Evolutionary conservation across 2,113 vertebrate genomes (phyloP).

Genomic region (Puffinus mauretanicus): DNA sequence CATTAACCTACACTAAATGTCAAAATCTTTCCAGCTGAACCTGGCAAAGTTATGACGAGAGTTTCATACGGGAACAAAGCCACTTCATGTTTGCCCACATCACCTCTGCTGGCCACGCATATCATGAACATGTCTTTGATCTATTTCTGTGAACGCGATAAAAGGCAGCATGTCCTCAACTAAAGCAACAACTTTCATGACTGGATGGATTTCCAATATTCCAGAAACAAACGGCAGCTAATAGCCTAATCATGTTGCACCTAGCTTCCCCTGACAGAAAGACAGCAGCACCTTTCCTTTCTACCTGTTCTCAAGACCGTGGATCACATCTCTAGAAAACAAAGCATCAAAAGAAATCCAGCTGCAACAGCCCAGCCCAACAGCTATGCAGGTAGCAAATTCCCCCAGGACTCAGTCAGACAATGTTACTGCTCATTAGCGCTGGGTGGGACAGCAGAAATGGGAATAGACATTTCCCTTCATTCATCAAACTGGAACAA

Average conservation of each 20-base stretch:
- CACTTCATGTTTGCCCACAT: background rate
- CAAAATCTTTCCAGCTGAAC: background rate
- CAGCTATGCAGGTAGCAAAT: slow-evolving; percentile 26
- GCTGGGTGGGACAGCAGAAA: slow-evolving; percentile 56
- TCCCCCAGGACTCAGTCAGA: slow-evolving; percentile 26
- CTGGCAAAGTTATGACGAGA: background rate
- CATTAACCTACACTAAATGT: background rate
- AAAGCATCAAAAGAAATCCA: background rate
- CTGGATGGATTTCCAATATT: background rate
- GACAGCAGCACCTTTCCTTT: background rate
- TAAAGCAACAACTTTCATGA: background rate
- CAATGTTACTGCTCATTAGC: slow-evolving; percentile 53
- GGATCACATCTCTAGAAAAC: background rate
- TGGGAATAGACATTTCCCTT: slow-evolving; percentile 51
- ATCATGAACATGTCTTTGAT: background rate
- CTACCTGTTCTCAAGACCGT: background rate
- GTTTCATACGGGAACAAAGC: slow-evolving; percentile 2
- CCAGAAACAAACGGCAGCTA: background rate
- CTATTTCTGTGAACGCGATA: background rate
- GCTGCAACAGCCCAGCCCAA: background rate
- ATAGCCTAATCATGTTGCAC: background rate
- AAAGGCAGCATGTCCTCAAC: background rate
- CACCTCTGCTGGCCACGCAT: background rate
- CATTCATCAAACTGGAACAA: slow-evolving; percentile 51
- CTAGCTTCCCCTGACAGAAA: background rate